Evolutionary conservation across 2,113 vertebrate species (phyloP), one percentile per base, ranked within the genome.

Genomic region (Pollimyrus isidori): DNA sequence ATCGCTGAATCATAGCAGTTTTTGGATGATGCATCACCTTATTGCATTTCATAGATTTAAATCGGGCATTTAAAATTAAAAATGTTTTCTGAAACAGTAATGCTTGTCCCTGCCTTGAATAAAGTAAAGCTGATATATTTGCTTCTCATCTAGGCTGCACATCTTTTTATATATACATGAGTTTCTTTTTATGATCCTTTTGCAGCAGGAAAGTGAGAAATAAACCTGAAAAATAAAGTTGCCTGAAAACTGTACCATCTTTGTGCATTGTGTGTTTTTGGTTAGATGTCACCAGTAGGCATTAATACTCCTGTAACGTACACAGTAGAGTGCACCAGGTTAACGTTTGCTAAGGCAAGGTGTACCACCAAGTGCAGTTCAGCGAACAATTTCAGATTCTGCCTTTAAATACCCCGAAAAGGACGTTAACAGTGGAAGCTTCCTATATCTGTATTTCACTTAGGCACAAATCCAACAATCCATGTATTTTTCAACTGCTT

Each of bases 1-100:
- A 85, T 21, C 2, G n/a, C 2, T 69, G 11, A 80, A 30, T 87
- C 30, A 3, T 46, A 42, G 11, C 19, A 35, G 30, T 80, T 89
- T 87, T 88, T 87, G 15, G 30, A 80, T 35, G 82, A 88, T 90
- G 62, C 65, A 83, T 89, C 49, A 17, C 3, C 48, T 76, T 21
- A n/a, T n/a, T 3, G 21, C 13, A 35, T 48, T 21, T 83, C 45
- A 23, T 46, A 3, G 2, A 45, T 45, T 21, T 48, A 84, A 84
- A 84, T 48, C 21, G 3, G 39, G 11, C 39, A 13, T 10, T 69
- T 69, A 69, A 26, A 69, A 69, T 69, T 30, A 69, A 42, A 80
- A 80, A 42, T 39, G 35, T 42, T 39, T 80, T 80, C 73, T 42
- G 35, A 80, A 39, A 39, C 15, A 17, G 4, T 5, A 15, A 13